Percentiles rank a stretch among this genome's conserved stretches.
Conservation (phyloP, 2,797 vertebrate genomes). For the Odontamblyopus lacepedii region DNA sequence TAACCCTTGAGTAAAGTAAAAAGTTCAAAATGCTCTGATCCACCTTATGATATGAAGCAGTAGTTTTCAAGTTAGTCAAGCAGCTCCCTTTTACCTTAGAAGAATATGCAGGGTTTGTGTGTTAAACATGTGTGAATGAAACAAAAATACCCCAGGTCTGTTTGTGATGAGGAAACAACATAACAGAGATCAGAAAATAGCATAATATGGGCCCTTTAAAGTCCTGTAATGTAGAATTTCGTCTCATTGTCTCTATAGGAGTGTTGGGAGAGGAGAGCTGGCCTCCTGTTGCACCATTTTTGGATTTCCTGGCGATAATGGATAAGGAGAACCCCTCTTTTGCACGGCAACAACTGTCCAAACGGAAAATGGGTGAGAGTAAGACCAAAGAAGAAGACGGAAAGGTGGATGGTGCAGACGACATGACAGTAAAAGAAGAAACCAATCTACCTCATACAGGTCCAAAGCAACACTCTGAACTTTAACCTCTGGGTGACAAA, state of each 20-base stretch:
- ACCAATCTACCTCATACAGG: constrained; percentile 6
- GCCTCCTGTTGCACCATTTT: constrained; percentile 83
- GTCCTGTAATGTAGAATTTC: not conserved
- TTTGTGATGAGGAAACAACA: too few species aligned
- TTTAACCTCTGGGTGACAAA: constrained; percentile 36
- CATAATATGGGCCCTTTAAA: too few species aligned
- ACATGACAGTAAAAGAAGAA: constrained; percentile 30
- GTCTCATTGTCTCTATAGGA: constrained; percentile 66
- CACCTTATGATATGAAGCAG: too few species aligned
- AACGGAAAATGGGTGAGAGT: constrained; percentile 8
- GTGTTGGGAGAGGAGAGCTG: constrained; percentile 80
- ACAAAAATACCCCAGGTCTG: too few species aligned
- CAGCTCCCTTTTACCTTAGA: too few species aligned
- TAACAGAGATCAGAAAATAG: too few species aligned
- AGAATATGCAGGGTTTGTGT: too few species aligned
- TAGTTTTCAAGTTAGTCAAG: too few species aligned
- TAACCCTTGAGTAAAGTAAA: too few species aligned
- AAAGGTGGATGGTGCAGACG: constrained; percentile 15
- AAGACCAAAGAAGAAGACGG: constrained; percentile 27
- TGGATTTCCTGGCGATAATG: constrained; percentile 88
- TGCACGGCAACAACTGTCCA: constrained; percentile 51
- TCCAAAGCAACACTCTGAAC: constrained; percentile 65
- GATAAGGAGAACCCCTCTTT: constrained; percentile 71
- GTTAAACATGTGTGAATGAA: too few species aligned
- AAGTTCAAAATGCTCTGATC: too few species aligned